Percentiles rank a stretch among this genome's conserved stretches.
phyloP scores from a whole-genome alignment of 2,888 invertebrate species.

The Perizoma affinitatum region DNA sequence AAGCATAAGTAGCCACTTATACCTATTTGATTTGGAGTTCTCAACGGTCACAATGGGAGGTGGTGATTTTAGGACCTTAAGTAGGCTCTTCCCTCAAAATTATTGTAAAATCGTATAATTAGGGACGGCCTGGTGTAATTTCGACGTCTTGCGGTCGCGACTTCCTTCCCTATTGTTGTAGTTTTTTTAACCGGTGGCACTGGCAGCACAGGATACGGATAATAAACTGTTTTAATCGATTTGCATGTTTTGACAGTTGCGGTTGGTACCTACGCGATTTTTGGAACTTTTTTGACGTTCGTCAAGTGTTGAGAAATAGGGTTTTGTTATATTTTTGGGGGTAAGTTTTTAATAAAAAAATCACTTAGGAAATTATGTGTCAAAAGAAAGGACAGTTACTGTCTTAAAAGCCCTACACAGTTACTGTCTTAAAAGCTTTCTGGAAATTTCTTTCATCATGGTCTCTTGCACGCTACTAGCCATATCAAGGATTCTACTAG shows the following conservation, averaged over 20 bases:
- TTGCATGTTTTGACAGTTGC: constrained; percentile 78
- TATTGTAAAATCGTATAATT: constrained; percentile 78
- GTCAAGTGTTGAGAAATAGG: constrained; percentile 31
- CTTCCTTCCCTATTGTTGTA: constrained; percentile 79
- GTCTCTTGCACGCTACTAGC: no score
- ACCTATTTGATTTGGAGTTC: constrained; percentile 73
- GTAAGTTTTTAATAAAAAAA: constrained; percentile 6
- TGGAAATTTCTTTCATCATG: no score
- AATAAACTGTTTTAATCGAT: constrained; percentile 71
- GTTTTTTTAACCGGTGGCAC: constrained; percentile 44
- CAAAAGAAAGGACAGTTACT: not conserved
- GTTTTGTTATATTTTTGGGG: constrained; percentile 33
- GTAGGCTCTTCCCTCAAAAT: constrained; percentile 70
- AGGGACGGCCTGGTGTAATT: constrained; percentile 71
- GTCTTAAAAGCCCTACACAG: no score
- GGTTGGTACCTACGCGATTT: constrained; percentile 63
- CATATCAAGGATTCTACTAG: no score
- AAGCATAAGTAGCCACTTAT: constrained; percentile 35
- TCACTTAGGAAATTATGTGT: not conserved
- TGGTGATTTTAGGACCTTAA: constrained; percentile 68
- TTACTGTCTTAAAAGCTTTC: no score
- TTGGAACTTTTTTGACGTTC: constrained; percentile 40
- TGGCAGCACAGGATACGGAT: constrained; percentile 61
- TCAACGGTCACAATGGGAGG: constrained; percentile 61
- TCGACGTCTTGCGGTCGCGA: constrained; percentile 71